Conservation (phyloP, 2,888 invertebrate species). For the Phymatocera aterrima region DNA sequence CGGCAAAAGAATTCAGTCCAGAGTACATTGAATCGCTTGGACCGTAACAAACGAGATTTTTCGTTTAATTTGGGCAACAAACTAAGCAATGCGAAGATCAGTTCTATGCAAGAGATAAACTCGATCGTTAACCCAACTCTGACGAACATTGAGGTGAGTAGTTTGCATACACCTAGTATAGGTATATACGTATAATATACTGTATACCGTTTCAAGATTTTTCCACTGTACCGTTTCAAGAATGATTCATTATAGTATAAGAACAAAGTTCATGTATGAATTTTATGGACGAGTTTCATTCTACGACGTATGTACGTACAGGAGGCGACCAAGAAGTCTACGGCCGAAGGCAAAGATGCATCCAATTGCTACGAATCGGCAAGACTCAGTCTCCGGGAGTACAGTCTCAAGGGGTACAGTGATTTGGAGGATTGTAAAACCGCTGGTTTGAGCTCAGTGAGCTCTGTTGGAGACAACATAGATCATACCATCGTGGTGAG, state of each 20-base stretch:
- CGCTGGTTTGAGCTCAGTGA: conserved; percentile 40
- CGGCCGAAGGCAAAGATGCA: conserved; percentile 47
- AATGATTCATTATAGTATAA: not conserved
- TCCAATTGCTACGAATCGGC: conserved; percentile 51
- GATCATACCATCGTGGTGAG: conserved; percentile 45
- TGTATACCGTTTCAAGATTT: too few relatives aligned
- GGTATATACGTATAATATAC: too few relatives aligned
- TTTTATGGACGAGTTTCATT: not conserved
- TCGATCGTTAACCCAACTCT: conserved; percentile 49
- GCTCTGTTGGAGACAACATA: conserved; percentile 47
- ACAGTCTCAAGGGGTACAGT: conserved; percentile 40
- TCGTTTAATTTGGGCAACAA: conserved; percentile 30
- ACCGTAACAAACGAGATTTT: conserved; percentile 19
- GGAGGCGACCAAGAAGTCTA: conserved; percentile 44
- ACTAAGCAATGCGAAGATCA: conserved; percentile 49
- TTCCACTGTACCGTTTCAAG: too few relatives aligned
- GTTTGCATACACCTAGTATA: too few relatives aligned
- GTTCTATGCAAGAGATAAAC: conserved; percentile 51
- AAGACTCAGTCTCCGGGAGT: conserved; percentile 47
- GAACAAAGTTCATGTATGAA: not conserved
- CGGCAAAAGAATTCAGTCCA: conserved; percentile 26
- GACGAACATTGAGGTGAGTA: conserved; percentile 49
- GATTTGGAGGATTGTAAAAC: conserved; percentile 49
- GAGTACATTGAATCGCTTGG: not conserved
- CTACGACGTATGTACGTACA: not conserved